Evolutionary conservation across 2,113 vertebrate species (phyloP), one percentile per base, ranked within the genome.

Genomic region (Zingel zingel): DNA sequence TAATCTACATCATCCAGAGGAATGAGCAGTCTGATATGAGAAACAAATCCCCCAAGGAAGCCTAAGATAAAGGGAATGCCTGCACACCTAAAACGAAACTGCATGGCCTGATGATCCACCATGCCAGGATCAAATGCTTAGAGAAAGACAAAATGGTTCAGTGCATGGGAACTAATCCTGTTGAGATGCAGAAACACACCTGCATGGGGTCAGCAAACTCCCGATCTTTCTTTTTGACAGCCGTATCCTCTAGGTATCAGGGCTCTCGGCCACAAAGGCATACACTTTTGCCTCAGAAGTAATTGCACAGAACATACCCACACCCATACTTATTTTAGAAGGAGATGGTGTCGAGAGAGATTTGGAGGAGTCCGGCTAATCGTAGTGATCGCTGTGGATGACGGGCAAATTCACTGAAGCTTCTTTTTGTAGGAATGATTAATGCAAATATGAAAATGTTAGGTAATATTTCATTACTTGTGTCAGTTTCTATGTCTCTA

Each of bases 151-250:
- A 87, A 77, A 82, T 79, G 36, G 43, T 72, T 72, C 13, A 81
- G 27, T 51, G 69, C 30, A 69, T 57, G 74, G 56, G 50, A 77
- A 58, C 33, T 30, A 16, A 58, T 25, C 59, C 43, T 12, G 48
- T 36, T 82, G 69, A 66, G 76, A 85, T 89, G 77, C 59, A 84
- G 74, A 80, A 77, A 79, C 78, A 68, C 77, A 82, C 81, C 84
- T 76, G 82, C 81, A 74, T 51, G 77, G 33, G 65, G 69, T 83
- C 83, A 79, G 70, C 23, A n/a, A 58, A 65, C 73, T 19, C 63
- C 53, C 9, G 1, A 65, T 58, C 23, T 81, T 77, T 84, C 57
- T 43, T 43, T 86, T 64, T 71, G 45, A 80, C 77, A 82, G 62
- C 77, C 48, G 56, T 43, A 39, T 85, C 25, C 79, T 58, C 47